Evolutionary conservation across 2,797 vertebrate genomes (phyloP).

Genomic region (Paguma larvata): DNA sequence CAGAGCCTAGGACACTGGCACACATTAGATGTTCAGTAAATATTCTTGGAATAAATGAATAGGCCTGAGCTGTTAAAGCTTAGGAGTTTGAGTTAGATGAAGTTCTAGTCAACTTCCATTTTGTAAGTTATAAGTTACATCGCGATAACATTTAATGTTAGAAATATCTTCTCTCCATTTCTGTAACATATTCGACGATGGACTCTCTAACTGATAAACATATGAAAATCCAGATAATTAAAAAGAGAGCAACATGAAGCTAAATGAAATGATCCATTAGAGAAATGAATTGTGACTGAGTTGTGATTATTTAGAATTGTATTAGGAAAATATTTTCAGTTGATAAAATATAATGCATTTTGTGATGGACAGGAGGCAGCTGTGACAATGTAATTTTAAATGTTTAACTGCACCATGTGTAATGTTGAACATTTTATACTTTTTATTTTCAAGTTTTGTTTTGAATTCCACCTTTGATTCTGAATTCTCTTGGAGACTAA

Average conservation of each 20-base stretch:
- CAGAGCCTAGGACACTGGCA: not conserved
- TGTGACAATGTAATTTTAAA: not conserved
- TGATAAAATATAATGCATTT: constrained; percentile 11
- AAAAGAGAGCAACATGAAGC: not conserved
- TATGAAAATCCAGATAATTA: not conserved
- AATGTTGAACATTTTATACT: not conserved
- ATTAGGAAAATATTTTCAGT: not conserved
- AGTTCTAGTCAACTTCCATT: not conserved
- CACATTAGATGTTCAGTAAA: not conserved
- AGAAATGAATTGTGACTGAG: not conserved
- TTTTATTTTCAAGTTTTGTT: constrained; percentile 59
- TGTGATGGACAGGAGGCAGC: not conserved
- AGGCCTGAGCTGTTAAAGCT: not conserved
- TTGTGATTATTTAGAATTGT: not conserved
- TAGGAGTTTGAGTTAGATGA: not conserved
- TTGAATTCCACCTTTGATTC: constrained; percentile 57
- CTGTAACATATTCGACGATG: not conserved
- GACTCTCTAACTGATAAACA: not conserved
- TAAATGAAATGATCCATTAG: not conserved
- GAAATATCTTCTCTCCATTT: not conserved
- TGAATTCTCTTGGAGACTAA: constrained; percentile 63
- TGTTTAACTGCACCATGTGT: not conserved
- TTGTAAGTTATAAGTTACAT: not conserved
- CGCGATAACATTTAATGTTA: constrained; percentile 5
- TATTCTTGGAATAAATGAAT: not conserved